A percentile compares a stretch with the other conserved stretches of the same genome.
Conservation (phyloP, 2,113 vertebrate genomes). For the Prionailurus bengalensis region DNA sequence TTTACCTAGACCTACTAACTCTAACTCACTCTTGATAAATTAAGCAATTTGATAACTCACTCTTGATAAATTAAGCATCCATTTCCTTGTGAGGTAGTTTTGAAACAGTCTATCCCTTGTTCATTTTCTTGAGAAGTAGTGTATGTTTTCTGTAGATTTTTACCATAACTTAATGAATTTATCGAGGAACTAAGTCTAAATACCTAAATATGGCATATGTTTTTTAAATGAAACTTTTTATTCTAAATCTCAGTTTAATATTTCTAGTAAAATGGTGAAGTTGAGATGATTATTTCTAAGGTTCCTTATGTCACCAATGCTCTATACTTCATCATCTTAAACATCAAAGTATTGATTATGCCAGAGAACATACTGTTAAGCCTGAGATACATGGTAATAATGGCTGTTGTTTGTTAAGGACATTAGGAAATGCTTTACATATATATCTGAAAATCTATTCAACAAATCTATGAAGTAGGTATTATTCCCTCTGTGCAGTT, state of each 20-base stretch:
- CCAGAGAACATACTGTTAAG: neutral
- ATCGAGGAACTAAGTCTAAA: neutral
- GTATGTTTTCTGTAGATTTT: neutral
- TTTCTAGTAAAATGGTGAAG: neutral
- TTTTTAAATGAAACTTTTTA: neutral
- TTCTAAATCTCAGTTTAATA: neutral
- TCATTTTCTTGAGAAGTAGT: neutral
- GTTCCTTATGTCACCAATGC: neutral
- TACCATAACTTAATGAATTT: neutral
- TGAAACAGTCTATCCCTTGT: neutral
- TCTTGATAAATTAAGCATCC: neutral
- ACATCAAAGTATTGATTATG: neutral
- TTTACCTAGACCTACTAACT: neutral
- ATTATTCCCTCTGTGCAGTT: neutral
- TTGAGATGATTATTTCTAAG: neutral
- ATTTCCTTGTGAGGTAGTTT: neutral
- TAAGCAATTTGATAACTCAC: neutral
- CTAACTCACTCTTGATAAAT: neutral
- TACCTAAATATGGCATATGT: neutral
- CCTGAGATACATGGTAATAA: neutral
- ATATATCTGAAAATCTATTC: neutral
- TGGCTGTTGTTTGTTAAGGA: neutral
- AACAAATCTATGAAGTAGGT: neutral
- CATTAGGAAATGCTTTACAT: neutral
- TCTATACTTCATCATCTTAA: neutral